Percentiles rank a stretch among this genome's conserved stretches.
Conservation (phyloP, 2,888 invertebrate genomes). For the Andrena trimmerana region DNA sequence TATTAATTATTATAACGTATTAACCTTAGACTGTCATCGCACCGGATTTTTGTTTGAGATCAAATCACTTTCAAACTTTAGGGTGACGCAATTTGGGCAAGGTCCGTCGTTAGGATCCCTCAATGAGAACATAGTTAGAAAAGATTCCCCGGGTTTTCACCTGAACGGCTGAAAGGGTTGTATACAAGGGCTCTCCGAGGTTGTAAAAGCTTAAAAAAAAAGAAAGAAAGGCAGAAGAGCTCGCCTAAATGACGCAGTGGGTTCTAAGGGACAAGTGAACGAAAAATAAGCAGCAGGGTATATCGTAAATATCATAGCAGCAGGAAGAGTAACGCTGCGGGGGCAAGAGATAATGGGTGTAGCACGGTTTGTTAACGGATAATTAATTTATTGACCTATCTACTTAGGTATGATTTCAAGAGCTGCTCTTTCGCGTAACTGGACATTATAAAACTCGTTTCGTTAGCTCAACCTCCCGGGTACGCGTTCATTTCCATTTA, state of each 20-base stretch:
- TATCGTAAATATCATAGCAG: conserved; percentile 59
- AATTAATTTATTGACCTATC: conserved; percentile 70
- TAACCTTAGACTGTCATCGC: neutral
- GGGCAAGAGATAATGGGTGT: conserved; percentile 15
- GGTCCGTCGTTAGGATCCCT: neutral
- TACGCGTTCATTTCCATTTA: conserved; percentile 72
- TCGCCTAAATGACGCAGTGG: conserved; percentile 65
- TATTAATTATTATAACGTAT: too few relatives aligned
- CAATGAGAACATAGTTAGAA: conserved; percentile 6
- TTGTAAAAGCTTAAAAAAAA: neutral
- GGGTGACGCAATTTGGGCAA: neutral
- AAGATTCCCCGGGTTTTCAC: conserved; percentile 16
- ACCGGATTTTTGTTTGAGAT: neutral
- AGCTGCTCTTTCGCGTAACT: conserved; percentile 40
- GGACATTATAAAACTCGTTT: conserved; percentile 72
- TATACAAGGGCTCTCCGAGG: neutral
- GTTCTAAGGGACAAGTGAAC: conserved; percentile 55
- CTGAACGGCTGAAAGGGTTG: conserved; percentile 1
- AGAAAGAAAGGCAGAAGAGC: conserved; percentile 36
- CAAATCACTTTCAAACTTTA: neutral
- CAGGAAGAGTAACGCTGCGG: conserved; percentile 35
- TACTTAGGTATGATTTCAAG: conserved; percentile 55
- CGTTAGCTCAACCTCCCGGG: neutral
- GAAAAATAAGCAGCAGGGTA: conserved; percentile 53
- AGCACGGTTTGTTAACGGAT: conserved; percentile 53